These are phyloP conservation scores for Andrena flavipes DNA, from an alignment of 2,888 invertebrate species.

Conservation along the genomic window DNA sequence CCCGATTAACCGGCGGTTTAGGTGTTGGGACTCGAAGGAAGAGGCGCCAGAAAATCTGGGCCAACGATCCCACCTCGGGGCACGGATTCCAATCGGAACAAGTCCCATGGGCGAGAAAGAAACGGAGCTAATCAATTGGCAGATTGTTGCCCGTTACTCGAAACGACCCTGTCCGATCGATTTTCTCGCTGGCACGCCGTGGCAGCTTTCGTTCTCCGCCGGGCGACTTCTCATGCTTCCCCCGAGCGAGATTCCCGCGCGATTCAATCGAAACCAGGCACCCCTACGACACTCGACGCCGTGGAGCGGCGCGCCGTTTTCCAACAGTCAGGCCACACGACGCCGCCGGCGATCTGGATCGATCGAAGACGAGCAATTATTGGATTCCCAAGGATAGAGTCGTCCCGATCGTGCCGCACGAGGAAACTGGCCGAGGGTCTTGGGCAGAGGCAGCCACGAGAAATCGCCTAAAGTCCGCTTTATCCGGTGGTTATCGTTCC, in stretches of 20 bases:
- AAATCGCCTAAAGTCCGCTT: slow-evolving; percentile 31
- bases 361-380: slow-evolving; percentile 59
- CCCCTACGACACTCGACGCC: slow-evolving; percentile 52
- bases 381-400: slow-evolving; percentile 61
- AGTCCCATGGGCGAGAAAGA: not conserved
- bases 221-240: slow-evolving; percentile 65
- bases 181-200: slow-evolving; percentile 50
- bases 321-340: slow-evolving; percentile 19
- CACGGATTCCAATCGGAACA: slow-evolving; percentile 45
- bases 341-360: slow-evolving; percentile 43
- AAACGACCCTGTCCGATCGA: slow-evolving; percentile 73
- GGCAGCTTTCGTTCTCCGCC: slow-evolving; percentile 44
- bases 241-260: slow-evolving; percentile 64
- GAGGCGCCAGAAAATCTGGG: slow-evolving; percentile 37
- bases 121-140: slow-evolving; percentile 77
- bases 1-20: slow-evolving; percentile 3
- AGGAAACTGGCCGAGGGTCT: slow-evolving; percentile 37
- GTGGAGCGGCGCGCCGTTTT: slow-evolving; percentile 31
- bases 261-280: slow-evolving; percentile 67
- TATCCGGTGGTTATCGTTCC: not conserved
- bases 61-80: slow-evolving; percentile 32
- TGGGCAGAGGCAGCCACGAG: slow-evolving; percentile 1
- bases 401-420: slow-evolving; percentile 40
- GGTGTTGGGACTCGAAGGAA: slow-evolving; percentile 18
- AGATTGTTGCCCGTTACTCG: slow-evolving; percentile 78